phyloP scores from a whole-genome alignment of 2,888 invertebrate genomes.

The Aleiodes leptofemur region DNA sequence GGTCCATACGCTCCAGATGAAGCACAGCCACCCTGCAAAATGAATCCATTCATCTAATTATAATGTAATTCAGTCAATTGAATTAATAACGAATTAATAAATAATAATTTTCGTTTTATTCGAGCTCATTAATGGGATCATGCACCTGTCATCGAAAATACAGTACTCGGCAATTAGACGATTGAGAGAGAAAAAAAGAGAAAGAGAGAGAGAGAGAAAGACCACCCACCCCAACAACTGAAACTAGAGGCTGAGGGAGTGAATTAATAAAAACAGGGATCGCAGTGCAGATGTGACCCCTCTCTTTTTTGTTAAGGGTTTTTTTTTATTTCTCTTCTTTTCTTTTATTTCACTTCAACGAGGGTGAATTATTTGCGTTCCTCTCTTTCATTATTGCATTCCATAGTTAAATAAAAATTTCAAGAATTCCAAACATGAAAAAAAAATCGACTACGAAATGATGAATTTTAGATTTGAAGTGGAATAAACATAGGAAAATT shows the following conservation, averaged over 20 bases:
- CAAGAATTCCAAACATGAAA: background rate
- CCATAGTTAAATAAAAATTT: slow-evolving; percentile 22
- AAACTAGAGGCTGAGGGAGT: slow-evolving; percentile 12
- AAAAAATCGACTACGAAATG: background rate
- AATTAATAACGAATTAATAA: slow-evolving; percentile 24
- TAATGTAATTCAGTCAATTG: slow-evolving; percentile 21
- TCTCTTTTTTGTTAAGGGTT: slow-evolving; percentile 41
- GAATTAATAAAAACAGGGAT: slow-evolving; percentile 38
- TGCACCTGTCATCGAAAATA: slow-evolving; percentile 35
- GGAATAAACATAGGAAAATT: too few relatives aligned
- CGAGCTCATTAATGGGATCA: slow-evolving; percentile 8
- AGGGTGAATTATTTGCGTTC: slow-evolving; percentile 66
- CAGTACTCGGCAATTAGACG: slow-evolving; percentile 67
- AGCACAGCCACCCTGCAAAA: slow-evolving; percentile 1
- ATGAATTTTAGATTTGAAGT: too few relatives aligned
- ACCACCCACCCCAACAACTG: slow-evolving; percentile 58
- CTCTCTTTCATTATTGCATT: slow-evolving; percentile 44
- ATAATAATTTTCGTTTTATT: slow-evolving; percentile 4
- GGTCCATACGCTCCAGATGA: background rate
- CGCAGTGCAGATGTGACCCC: slow-evolving; percentile 37
- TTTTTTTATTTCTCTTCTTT: background rate
- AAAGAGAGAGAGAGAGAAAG: slow-evolving; percentile 67
- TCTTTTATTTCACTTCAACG: slow-evolving; percentile 70
- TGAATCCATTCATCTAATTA: background rate
- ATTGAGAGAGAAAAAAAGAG: slow-evolving; percentile 68